These are phyloP conservation scores for Heteropelma amictum DNA, from an alignment of 2,888 invertebrate genomes.

Conservation along the genomic window DNA sequence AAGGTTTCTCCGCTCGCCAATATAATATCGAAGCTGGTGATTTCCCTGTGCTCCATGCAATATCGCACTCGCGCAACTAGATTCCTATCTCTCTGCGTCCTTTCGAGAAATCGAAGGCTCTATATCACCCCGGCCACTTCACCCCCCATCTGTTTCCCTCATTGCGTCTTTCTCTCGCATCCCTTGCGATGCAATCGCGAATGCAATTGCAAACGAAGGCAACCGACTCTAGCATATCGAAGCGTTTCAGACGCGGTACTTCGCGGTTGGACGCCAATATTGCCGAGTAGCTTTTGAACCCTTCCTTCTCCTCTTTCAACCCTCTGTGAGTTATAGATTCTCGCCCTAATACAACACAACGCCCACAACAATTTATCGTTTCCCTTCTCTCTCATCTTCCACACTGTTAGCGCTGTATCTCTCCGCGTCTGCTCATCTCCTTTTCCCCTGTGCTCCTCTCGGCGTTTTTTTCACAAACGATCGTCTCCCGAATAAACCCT, in stretches of 20 bases:
- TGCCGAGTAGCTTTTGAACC: not conserved
- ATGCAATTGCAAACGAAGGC: conserved; percentile 20
- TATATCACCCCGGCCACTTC: not conserved
- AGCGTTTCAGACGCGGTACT: conserved; percentile 23
- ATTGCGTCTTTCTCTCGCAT: not conserved
- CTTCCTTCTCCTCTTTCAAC: not conserved
- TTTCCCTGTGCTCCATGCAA: conserved; percentile 2
- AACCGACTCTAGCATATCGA: not conserved
- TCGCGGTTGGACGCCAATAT: conserved; percentile 1
- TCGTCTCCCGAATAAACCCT: too few species aligned
- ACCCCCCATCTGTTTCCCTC: not conserved
- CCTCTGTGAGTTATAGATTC: not conserved
- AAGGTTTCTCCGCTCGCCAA: not conserved
- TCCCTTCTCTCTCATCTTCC: too few species aligned
- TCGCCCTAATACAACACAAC: not conserved
- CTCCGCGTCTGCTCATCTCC: too few species aligned
- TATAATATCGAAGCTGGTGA: conserved; percentile 16
- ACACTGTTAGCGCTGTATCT: too few species aligned
- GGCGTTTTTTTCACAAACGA: too few species aligned
- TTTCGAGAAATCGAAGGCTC: conserved; percentile 11
- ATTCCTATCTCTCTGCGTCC: not conserved
- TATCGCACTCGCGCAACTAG: not conserved
- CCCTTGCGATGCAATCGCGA: conserved; percentile 1
- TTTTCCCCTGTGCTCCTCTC: too few species aligned
- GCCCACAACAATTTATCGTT: not conserved